Evolutionary conservation across 2,888 invertebrate genomes (phyloP).

Genomic region (Carterocephalus palaemon): DNA sequence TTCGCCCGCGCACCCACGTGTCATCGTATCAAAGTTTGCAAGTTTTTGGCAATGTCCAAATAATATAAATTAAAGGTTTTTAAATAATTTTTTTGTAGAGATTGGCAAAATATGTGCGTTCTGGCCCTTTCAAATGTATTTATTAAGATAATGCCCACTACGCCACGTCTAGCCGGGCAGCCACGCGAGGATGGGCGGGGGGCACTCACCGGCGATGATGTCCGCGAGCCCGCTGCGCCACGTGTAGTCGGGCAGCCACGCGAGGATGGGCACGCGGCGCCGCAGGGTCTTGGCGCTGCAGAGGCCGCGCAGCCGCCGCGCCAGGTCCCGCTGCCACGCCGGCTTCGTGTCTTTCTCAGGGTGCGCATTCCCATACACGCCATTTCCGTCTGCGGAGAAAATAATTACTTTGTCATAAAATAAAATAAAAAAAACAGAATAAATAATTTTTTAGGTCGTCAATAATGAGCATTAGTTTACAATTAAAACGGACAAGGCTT

Average conservation of each 20-base stretch:
- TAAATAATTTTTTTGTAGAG: no score
- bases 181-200: no score
- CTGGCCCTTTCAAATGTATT: no score
- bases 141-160: no score
- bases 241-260: slow-evolving; percentile 85
- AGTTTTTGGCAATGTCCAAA: no score
- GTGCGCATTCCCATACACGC: slow-evolving; percentile 42
- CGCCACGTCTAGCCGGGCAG: no score
- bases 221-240: slow-evolving; percentile 84
- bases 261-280: slow-evolving; percentile 81
- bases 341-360: slow-evolving; percentile 37
- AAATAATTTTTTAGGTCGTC: no score
- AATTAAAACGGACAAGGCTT: no score
- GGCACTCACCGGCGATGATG: slow-evolving; percentile 84
- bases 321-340: slow-evolving; percentile 53
- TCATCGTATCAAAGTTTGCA: not conserved
- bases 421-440: slow-evolving; percentile 28
- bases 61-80: no score
- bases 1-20: slow-evolving; percentile 1
- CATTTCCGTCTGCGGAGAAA: slow-evolving; percentile 45
- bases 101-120: no score
- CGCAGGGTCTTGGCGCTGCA: slow-evolving; percentile 81
- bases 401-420: slow-evolving; percentile 9
- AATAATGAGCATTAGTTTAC: no score
- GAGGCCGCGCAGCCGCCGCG: slow-evolving; percentile 69